Evolutionary conservation across 1,140 invertebrate genomes (phyloP).

Genomic region (Hylaeus anthracinus): DNA sequence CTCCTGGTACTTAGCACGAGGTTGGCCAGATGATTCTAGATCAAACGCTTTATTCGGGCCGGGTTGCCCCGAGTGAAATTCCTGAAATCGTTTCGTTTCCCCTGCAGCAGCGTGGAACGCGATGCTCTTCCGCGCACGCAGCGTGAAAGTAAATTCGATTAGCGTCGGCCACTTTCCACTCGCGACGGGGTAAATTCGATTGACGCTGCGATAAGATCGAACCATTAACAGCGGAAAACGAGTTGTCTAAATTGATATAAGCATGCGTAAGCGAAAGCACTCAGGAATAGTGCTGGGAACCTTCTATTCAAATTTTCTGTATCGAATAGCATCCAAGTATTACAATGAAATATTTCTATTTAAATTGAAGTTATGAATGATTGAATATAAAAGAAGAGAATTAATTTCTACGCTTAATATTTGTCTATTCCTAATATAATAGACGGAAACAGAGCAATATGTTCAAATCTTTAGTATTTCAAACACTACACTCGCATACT

Average conservation of each 20-base stretch:
- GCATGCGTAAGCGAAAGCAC: conserved; percentile 2
- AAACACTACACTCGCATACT: too few relatives aligned
- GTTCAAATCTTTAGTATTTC: too few relatives aligned
- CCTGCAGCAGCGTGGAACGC: background rate
- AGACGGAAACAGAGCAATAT: too few relatives aligned
- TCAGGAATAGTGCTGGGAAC: background rate
- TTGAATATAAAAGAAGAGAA: too few relatives aligned
- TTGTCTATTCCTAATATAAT: too few relatives aligned
- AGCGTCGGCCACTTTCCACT: conserved; percentile 36
- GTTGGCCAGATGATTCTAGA: background rate
- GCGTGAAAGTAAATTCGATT: conserved; percentile 47
- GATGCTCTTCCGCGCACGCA: background rate
- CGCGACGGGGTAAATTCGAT: conserved; percentile 34
- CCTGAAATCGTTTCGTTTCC: conserved; percentile 2
- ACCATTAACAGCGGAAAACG: conserved; percentile 19
- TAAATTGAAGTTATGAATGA: too few relatives aligned
- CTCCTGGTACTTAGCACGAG: background rate
- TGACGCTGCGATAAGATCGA: conserved; percentile 39
- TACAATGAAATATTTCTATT: too few relatives aligned
- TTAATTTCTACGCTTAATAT: too few relatives aligned
- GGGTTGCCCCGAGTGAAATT: conserved; percentile 3
- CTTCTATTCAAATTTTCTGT: too few relatives aligned
- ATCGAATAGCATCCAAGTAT: too few relatives aligned
- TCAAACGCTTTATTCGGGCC: background rate
- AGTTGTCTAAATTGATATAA: conserved; percentile 8